Conservation (phyloP, 2,113 vertebrate genomes). For the Typhlomys cinereus region DNA sequence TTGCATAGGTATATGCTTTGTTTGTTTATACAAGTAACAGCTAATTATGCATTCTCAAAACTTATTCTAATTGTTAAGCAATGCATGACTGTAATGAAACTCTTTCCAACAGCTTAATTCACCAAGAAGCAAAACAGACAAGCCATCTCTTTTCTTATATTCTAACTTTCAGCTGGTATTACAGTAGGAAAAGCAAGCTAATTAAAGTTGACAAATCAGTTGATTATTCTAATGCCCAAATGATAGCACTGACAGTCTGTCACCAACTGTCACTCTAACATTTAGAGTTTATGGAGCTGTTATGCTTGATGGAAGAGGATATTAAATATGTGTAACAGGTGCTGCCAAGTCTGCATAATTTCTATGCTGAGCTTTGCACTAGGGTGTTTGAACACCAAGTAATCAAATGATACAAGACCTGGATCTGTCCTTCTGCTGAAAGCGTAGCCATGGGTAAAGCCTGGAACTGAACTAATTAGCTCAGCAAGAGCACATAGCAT, state of each 20-base stretch:
- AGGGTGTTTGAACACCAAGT: background rate
- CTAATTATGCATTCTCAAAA: background rate
- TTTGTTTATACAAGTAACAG: background rate
- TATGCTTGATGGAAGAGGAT: background rate
- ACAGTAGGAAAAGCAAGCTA: conserved; percentile 54
- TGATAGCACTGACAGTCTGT: conserved; percentile 56
- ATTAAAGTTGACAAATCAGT: conserved; percentile 60
- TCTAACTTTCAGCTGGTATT: conserved; percentile 50
- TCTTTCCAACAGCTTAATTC: conserved; percentile 14
- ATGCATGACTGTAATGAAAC: background rate
- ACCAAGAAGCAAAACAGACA: conserved; percentile 43
- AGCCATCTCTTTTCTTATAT: conserved; percentile 23
- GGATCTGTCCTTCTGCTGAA: background rate
- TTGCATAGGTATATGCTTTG: no score
- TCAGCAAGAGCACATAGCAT: background rate
- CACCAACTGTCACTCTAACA: conserved; percentile 66
- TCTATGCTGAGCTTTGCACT: background rate
- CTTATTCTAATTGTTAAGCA: background rate
- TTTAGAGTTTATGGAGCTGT: background rate
- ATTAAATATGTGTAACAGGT: background rate
- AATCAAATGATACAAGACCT: background rate
- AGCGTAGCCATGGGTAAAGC: background rate
- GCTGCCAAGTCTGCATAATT: background rate
- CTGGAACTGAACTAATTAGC: background rate
- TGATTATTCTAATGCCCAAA: conserved; percentile 66